phyloP scores from a whole-genome alignment of 2,888 invertebrate species.

The Lomographa bimaculata region DNA sequence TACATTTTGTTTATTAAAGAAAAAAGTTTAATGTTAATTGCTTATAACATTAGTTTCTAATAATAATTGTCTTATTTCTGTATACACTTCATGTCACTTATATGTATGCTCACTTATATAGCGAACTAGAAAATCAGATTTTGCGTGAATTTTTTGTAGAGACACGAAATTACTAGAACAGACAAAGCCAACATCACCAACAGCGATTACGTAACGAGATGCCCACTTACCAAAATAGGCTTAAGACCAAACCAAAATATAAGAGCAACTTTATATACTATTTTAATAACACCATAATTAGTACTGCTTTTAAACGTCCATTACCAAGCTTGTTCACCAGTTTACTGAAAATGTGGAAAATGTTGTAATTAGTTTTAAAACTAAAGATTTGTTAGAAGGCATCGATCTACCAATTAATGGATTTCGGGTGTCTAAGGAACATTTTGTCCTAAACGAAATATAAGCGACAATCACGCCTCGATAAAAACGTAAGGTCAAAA shows the following conservation, averaged over 20 bases:
- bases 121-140: slow-evolving; percentile 47
- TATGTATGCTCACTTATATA: slow-evolving; percentile 47
- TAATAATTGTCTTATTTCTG: no score
- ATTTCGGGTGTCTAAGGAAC: no score
- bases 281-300: slow-evolving; percentile 65
- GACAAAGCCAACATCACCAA: slow-evolving; percentile 73
- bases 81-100: slow-evolving; percentile 44
- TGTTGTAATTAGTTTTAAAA: slow-evolving; percentile 68
- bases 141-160: slow-evolving; percentile 54
- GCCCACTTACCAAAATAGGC: slow-evolving; percentile 75
- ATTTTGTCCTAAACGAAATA: no score
- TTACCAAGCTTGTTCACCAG: slow-evolving; percentile 82
- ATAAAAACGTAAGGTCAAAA: no score
- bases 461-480: no score
- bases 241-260: slow-evolving; percentile 53
- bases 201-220: slow-evolving; percentile 54
- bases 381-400: no score
- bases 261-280: slow-evolving; percentile 57
- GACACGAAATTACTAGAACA: slow-evolving; percentile 65
- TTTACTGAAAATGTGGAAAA: slow-evolving; percentile 80
- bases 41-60: no score
- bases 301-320: slow-evolving; percentile 72
- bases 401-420: no score
- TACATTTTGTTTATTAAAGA: no score
- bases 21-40: no score